Conservation (phyloP, 2,797 vertebrate species). For the Propithecus deckenii region DNA sequence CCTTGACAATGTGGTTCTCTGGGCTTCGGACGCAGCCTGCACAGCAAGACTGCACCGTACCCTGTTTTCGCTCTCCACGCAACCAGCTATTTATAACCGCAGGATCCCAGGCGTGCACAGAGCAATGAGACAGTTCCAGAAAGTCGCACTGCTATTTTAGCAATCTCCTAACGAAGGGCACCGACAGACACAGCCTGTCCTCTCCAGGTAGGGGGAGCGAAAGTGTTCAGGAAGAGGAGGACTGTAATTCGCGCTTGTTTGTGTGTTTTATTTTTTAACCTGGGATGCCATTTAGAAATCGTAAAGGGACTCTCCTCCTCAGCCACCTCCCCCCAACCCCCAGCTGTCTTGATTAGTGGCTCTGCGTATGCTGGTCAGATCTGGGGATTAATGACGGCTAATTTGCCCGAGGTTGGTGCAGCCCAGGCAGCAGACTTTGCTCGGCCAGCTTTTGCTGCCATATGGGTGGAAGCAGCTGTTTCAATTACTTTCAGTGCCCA, state of each 20-base stretch:
- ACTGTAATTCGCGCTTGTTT: slow-evolving; percentile 24
- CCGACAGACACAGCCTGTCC: slow-evolving; percentile 66
- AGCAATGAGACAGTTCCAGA: slow-evolving; percentile 71
- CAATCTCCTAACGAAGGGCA: slow-evolving; percentile 72
- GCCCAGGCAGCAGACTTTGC: slow-evolving; percentile 87
- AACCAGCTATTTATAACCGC: slow-evolving; percentile 72
- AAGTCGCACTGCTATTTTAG: slow-evolving; percentile 76
- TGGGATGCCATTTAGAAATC: slow-evolving; percentile 74
- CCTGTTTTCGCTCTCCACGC: neutral
- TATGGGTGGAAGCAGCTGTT: slow-evolving; percentile 99
- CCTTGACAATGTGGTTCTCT: neutral
- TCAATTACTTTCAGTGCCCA: slow-evolving; percentile 99
- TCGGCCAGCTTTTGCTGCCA: slow-evolving; percentile 97
- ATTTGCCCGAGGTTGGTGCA: slow-evolving; percentile 99
- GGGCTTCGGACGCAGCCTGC: neutral
- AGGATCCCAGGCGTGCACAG: slow-evolving; percentile 70
- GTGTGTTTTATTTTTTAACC: neutral
- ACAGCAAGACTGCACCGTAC: slow-evolving; percentile 16
- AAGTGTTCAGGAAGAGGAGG: slow-evolving; percentile 35
- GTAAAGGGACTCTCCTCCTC: slow-evolving; percentile 66
- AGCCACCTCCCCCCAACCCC: slow-evolving; percentile 10
- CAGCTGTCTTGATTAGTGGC: slow-evolving; percentile 98
- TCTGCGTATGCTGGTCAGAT: slow-evolving; percentile 99
- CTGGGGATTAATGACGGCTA: slow-evolving; percentile 99
- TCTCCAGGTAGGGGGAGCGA: slow-evolving; percentile 21